Base-by-base conservation (phyloP, 2,888 invertebrate species). In the Neuroscelio doddi region DNA sequence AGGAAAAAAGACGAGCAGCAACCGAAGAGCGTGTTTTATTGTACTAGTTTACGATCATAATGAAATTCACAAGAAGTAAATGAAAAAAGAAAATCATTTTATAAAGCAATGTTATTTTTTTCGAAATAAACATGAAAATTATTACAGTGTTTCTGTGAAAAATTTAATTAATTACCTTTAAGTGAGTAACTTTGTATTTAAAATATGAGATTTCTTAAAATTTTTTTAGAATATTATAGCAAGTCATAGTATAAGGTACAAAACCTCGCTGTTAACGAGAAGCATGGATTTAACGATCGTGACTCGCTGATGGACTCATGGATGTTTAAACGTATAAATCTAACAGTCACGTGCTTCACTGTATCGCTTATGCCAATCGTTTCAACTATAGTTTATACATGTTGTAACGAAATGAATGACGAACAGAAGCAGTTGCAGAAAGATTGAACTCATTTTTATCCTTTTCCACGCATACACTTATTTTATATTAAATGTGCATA, bases 291-390 rank as follows among this genome's bases (percentile, higher is more conserved):
- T 55, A 55, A 55, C 55, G 55, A 55, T 55, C 55, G 46, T 55
- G 55, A 55, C 55, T 46, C 39, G 55, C 38, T 39, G 55, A 55
- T 55, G 55, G 36, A 39, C 46, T 55, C 46, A 39, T 55, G 29
- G 38, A 55, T 55, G 55, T 46, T 55, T 45, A 30, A 53, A 45
- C 44, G 34, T 53, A 53, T 53, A 45, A 53, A 53, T 53, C 52
- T 34, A 53, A 32, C 52, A 44, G 52, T 44, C 52, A 44, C 52
- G 36, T 44, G 52, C 44, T 53, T 27, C 14, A 24, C 52, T 36
- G 30, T 53, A 53, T 46, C 53, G 53, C 29, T 45, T 53, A 53
- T 38, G 45, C 45, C 45, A 30, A 53, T 53, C 53, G 46, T 45
- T 53, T 45, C 24, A 24, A 32, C 38, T 36, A 45, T 34, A 14